Evolutionary conservation across 2,888 invertebrate species (phyloP), one percentile per base, ranked within the genome.

Genomic region (Erebia palarica): DNA sequence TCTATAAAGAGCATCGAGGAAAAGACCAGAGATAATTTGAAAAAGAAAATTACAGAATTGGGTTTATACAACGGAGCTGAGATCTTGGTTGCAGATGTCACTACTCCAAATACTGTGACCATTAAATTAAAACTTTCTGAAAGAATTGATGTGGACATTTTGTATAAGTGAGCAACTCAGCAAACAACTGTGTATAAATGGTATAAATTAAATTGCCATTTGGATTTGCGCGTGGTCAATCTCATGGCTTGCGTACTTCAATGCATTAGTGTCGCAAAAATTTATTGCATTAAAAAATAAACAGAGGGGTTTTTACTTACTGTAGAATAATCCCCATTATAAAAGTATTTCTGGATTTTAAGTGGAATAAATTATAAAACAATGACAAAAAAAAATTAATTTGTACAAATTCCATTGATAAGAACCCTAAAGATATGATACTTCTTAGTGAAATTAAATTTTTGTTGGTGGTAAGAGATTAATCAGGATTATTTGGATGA

Each of bases 1-100:
- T 96, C 96, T 14, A 96, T 99, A 21, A 95, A 97, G 75, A 98
- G 98, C 78, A 98, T 99, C 80, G 98, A 98, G 88, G 97, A 97
- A 82, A 94, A 95, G 78, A 99, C 99, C 0, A 95, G 96, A 78
- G 95, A 95, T 65, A 99, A 99, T 93, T 94, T 99, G 75, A 96
- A 96, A 79, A 97, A 97, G 91, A 96, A 97, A 71, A 89, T 99
- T 67, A 94, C 94, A 74, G 99, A 99, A 78, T 93, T 99, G 71
- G 98, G 97, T 2, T 90, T 99, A 21, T 94, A 88, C 71, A 96
- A 98, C 88, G 98, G 98, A 0, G 96, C 96, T 68, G 97, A 98
- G 84, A 94, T 99, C 69, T 94, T 97, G 78, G 98, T 99, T 1
- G 98, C 99, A 0, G 99, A 99, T 93, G 93, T 96, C 21, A 99